These are phyloP conservation scores for Plutomurus gul DNA, from an alignment of 1,140 invertebrate species.

Conservation along the genomic window DNA sequence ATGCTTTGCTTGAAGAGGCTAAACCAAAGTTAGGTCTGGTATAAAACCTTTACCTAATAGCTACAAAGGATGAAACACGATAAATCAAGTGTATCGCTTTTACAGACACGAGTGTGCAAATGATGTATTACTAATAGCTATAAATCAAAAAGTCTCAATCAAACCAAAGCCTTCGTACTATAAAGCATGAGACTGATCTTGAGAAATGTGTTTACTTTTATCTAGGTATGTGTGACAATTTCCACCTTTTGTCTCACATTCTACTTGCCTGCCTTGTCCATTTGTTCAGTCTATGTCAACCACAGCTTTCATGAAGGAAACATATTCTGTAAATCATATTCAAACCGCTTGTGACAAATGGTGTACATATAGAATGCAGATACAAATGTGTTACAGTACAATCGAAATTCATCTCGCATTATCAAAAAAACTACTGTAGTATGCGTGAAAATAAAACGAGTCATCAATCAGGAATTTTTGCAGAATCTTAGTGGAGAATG, in stretches of 20 bases:
- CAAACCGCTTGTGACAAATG: too few species aligned
- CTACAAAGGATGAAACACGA: too few species aligned
- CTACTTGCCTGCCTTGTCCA: background rate
- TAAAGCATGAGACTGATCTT: background rate
- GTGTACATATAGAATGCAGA: too few species aligned
- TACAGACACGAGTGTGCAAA: background rate
- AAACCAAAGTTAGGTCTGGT: too few species aligned
- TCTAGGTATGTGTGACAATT: background rate
- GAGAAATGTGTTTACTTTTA: background rate
- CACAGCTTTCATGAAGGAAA: background rate
- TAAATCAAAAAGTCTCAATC: background rate
- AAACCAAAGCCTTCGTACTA: background rate
- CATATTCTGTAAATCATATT: background rate
- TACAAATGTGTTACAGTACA: too few species aligned
- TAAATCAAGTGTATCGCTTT: background rate
- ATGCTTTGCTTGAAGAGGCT: background rate
- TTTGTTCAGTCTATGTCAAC: background rate
- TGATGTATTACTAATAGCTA: background rate
- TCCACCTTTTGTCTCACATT: constrained; percentile 2
- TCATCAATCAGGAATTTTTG: too few species aligned
- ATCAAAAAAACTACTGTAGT: too few species aligned
- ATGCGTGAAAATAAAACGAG: too few species aligned
- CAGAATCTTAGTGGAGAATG: too few species aligned
- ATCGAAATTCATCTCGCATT: too few species aligned
- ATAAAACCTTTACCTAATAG: background rate